Evolutionary conservation across 2,113 vertebrate genomes (phyloP).

Genomic region (Empidonax traillii): DNA sequence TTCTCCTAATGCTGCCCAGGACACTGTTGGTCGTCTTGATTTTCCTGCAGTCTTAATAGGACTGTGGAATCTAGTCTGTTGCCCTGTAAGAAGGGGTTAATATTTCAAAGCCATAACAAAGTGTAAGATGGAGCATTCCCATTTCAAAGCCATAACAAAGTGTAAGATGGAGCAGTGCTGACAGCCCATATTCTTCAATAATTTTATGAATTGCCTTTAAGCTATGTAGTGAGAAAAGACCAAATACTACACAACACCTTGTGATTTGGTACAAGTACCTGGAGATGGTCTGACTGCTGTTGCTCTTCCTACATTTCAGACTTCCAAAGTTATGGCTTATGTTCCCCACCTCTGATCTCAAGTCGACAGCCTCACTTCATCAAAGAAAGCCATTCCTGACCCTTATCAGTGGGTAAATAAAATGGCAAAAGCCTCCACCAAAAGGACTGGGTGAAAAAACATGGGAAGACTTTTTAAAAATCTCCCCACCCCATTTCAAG

Average conservation of each 20-base stretch:
- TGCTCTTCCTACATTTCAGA: not conserved
- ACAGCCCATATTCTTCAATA: not conserved
- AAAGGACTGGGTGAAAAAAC: not conserved
- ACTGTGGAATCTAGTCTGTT: not conserved
- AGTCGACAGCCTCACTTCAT: not conserved
- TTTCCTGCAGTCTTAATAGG: not conserved
- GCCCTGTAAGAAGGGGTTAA: not conserved
- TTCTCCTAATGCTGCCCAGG: not conserved
- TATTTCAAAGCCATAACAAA: not conserved
- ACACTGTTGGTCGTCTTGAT: not conserved
- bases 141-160: not conserved
- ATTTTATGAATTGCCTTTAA: not conserved
- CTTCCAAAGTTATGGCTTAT: not conserved
- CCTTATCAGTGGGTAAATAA: not conserved
- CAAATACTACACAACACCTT: not conserved
- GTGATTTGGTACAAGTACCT: not conserved
- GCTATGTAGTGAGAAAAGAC: not conserved
- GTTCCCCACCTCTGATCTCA: not conserved
- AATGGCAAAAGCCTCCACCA: not conserved
- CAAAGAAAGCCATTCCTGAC: not conserved
- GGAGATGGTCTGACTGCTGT: not conserved
- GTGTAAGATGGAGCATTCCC: not conserved
- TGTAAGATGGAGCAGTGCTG: not conserved
- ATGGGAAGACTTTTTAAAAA: fast-evolving
- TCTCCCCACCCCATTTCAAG: not conserved